Conservation (phyloP, 2,888 invertebrate species). For the Polylopha cassiicola region DNA sequence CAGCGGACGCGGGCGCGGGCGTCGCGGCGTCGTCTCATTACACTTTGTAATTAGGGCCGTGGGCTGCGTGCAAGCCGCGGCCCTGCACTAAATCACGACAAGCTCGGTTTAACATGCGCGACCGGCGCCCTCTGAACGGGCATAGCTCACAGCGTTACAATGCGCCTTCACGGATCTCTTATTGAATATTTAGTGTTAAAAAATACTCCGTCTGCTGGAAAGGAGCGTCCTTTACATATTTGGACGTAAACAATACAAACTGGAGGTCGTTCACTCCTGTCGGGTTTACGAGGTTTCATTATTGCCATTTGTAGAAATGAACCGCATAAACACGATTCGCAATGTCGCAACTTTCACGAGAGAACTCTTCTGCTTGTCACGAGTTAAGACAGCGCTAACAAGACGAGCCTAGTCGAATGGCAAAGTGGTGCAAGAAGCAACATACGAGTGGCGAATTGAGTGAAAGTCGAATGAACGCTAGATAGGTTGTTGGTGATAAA, state of each 20-base stretch:
- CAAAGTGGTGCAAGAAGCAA: slow-evolving; percentile 49
- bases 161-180: slow-evolving; percentile 52
- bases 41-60: slow-evolving; percentile 72
- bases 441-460: slow-evolving; percentile 40
- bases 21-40: slow-evolving; percentile 58
- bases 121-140: slow-evolving; percentile 44
- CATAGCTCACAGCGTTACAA: slow-evolving; percentile 53
- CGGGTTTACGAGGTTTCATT: slow-evolving; percentile 17
- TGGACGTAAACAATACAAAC: slow-evolving; percentile 42
- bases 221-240: slow-evolving; percentile 49
- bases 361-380: slow-evolving; percentile 34
- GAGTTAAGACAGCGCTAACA: slow-evolving; percentile 44
- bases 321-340: slow-evolving; percentile 23
- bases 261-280: slow-evolving; percentile 34
- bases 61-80: slow-evolving; percentile 54
- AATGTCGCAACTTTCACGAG: slow-evolving; percentile 28
- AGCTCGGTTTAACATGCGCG: slow-evolving; percentile 52
- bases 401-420: slow-evolving; percentile 44
- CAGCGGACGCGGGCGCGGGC: slow-evolving; percentile 36
- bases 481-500: slow-evolving; percentile 63
- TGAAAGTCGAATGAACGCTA: slow-evolving; percentile 65
- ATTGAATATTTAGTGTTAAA: slow-evolving; percentile 62
- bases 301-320: slow-evolving; percentile 14
- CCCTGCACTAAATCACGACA: slow-evolving; percentile 69
- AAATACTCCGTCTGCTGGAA: slow-evolving; percentile 39